Evolutionary conservation across 92 coral and sea anemone species (phyloP).

Genomic region (Siderastrea radians): DNA sequence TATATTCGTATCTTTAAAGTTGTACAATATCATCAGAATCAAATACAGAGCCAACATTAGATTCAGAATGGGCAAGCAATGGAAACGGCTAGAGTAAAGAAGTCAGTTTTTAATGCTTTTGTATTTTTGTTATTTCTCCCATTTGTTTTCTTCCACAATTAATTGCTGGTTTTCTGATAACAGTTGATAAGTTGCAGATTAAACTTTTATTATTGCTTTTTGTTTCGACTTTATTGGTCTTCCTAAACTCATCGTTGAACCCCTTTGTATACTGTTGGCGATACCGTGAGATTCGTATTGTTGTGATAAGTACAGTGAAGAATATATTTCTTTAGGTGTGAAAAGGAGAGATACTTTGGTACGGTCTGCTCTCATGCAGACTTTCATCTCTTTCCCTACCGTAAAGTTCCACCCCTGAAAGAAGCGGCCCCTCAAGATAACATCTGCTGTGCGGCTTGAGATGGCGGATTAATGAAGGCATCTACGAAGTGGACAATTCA

Average conservation of each 20-base stretch:
- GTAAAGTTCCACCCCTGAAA: too few species aligned
- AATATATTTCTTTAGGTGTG: neutral
- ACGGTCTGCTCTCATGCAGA: too few species aligned
- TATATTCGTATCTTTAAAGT: neutral
- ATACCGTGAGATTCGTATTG: constrained; percentile 3
- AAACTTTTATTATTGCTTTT: neutral
- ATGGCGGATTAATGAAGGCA: too few species aligned
- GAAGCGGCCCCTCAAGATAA: too few species aligned
- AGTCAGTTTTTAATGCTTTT: constrained; percentile 16
- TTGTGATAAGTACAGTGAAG: neutral
- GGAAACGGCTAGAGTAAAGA: neutral
- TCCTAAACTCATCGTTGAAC: neutral
- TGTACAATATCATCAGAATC: constrained; percentile 8
- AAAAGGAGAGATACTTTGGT: too few species aligned
- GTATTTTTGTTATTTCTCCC: neutral
- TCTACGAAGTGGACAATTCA: too few species aligned
- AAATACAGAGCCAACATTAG: constrained; percentile 34
- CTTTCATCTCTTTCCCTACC: too few species aligned
- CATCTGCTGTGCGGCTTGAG: too few species aligned
- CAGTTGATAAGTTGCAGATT: neutral
- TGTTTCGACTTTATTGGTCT: neutral
- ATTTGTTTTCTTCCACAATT: constrained; percentile 3
- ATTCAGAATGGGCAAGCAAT: neutral
- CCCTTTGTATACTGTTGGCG: constrained; percentile 13
- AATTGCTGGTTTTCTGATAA: neutral